These are phyloP conservation scores for Dasyprocta punctata DNA, from an alignment of 2,113 vertebrate genomes.

Conservation along the genomic window DNA sequence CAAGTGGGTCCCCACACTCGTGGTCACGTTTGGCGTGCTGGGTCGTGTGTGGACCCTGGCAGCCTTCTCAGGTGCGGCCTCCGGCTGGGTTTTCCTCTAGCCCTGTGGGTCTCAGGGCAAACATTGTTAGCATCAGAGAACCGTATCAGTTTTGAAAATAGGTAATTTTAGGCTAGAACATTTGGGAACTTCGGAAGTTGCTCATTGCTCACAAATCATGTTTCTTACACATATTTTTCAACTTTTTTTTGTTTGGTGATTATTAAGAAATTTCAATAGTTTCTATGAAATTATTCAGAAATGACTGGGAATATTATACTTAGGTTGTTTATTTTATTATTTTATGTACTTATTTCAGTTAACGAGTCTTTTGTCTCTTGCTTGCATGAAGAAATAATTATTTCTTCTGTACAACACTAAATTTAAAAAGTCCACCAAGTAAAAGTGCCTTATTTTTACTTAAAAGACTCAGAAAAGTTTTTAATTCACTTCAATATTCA, in stretches of 20 bases:
- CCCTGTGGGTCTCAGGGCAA: neutral
- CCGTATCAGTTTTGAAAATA: constrained; percentile 24
- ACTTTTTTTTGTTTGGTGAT: constrained; percentile 5
- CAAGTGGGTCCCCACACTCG: neutral
- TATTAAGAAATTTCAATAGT: neutral
- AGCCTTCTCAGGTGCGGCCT: neutral
- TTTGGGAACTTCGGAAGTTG: constrained; percentile 4
- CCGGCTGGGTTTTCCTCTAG: neutral
- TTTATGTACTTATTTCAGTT: constrained; percentile 24
- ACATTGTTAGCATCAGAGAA: neutral
- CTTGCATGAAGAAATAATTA: neutral
- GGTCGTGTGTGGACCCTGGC: neutral
- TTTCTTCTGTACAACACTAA: neutral
- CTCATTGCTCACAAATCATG: neutral
- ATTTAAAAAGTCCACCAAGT: neutral
- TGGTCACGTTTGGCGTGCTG: neutral
- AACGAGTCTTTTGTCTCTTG: neutral
- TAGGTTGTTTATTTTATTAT: neutral
- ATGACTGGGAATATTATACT: neutral
- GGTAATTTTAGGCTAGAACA: constrained; percentile 3
- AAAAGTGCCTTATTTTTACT: neutral
- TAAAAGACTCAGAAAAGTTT: constrained; percentile 31
- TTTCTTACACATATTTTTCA: neutral
- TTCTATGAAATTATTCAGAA: neutral
- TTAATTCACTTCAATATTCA: neutral